These are phyloP conservation scores for Trematomus loennbergii DNA, from an alignment of 2,113 vertebrate species.

Conservation along the genomic window DNA sequence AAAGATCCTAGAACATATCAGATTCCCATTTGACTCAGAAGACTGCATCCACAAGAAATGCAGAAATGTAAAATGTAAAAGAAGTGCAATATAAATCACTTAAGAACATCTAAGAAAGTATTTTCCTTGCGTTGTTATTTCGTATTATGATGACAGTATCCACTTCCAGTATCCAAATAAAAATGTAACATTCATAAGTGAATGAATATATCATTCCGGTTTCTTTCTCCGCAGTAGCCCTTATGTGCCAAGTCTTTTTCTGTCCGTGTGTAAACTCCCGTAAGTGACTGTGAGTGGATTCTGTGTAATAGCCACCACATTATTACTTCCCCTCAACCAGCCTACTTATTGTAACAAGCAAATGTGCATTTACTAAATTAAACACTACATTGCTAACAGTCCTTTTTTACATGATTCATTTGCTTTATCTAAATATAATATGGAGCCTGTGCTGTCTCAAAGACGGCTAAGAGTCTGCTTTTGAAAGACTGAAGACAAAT, in stretches of 20 bases:
- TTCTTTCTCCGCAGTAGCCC: neutral
- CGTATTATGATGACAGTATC: neutral
- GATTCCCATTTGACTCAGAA: too few species aligned
- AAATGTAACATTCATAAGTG: slow-evolving; percentile 22
- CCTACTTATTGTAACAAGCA: neutral
- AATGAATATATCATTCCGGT: slow-evolving; percentile 5
- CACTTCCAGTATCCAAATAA: slow-evolving; percentile 6
- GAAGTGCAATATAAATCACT: too few species aligned
- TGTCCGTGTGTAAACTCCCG: slow-evolving; percentile 24
- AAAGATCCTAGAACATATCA: too few species aligned
- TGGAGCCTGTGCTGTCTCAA: slow-evolving; percentile 25
- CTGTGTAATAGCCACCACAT: slow-evolving; percentile 5
- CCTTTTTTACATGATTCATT: slow-evolving; percentile 16
- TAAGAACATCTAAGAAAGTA: too few species aligned
- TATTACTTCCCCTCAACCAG: slow-evolving; percentile 10
- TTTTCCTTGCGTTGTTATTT: neutral
- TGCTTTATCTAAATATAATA: slow-evolving; percentile 21
- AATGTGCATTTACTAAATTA: slow-evolving; percentile 7
- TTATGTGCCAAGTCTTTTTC: slow-evolving; percentile 10
- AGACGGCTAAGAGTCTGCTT: too few species aligned
- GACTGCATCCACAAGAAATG: too few species aligned
- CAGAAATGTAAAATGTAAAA: too few species aligned
- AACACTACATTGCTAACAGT: neutral
- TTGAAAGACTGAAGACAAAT: too few species aligned
- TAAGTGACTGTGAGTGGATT: slow-evolving; percentile 40